Percentiles rank a stretch among this genome's conserved stretches.
phyloP scores from a whole-genome alignment of 2,888 invertebrate genomes.

The Melitaea athalia region DNA sequence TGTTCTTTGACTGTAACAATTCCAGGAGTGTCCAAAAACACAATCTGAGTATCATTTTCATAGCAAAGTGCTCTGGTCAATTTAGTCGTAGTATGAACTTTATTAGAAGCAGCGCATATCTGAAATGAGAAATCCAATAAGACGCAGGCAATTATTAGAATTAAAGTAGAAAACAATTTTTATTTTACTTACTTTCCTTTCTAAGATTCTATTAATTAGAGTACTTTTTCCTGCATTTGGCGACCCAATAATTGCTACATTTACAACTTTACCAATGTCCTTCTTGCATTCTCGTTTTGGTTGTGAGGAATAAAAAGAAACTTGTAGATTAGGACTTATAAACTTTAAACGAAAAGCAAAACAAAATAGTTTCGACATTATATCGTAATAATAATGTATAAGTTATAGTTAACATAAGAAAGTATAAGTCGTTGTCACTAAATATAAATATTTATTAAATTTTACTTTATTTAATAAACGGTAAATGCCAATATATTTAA shows the following conservation, averaged over 20 bases:
- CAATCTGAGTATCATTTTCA: slow-evolving; percentile 90
- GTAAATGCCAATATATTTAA: too few relatives aligned
- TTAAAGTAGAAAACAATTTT: background rate
- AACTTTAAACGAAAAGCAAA: slow-evolving; percentile 22
- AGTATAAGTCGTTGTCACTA: background rate
- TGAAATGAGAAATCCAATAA: slow-evolving; percentile 60
- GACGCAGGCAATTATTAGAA: background rate
- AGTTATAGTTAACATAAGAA: background rate
- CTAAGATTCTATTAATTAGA: slow-evolving; percentile 92
- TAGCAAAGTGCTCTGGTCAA: slow-evolving; percentile 88
- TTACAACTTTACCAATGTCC: slow-evolving; percentile 73
- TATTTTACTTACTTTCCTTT: slow-evolving; percentile 84
- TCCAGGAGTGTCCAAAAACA: slow-evolving; percentile 97
- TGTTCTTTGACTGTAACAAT: slow-evolving; percentile 87
- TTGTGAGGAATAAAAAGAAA: slow-evolving; percentile 61
- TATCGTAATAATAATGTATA: background rate
- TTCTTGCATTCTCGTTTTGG: slow-evolving; percentile 54
- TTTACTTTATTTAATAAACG: too few relatives aligned
- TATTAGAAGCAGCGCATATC: slow-evolving; percentile 95
- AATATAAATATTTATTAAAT: too few relatives aligned
- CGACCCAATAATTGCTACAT: slow-evolving; percentile 93
- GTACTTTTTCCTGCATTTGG: slow-evolving; percentile 99
- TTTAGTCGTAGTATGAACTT: slow-evolving; percentile 94
- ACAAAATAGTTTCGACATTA: slow-evolving; percentile 23
- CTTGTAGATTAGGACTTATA: slow-evolving; percentile 39